These are phyloP conservation scores for Desmophyllum pertusum DNA, from an alignment of 92 coral and sea anemone species.

Conservation along the genomic window DNA sequence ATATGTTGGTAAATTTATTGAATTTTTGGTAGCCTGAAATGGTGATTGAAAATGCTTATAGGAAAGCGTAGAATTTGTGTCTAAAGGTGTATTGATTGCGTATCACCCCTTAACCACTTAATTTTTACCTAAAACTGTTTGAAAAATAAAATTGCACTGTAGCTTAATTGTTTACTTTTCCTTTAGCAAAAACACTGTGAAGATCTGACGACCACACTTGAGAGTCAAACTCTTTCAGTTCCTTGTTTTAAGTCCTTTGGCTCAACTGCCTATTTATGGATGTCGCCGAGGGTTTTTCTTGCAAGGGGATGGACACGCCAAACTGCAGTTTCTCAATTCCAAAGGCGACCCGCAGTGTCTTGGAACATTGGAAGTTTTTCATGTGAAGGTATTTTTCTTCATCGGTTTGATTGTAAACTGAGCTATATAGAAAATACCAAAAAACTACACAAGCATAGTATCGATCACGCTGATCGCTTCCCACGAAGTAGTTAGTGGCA, in stretches of 20 bases:
- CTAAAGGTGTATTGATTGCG: too few species aligned
- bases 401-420: neutral
- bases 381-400: conserved; percentile 48
- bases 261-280: conserved; percentile 42
- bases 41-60: too few species aligned
- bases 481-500: too few species aligned
- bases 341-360: conserved; percentile 29
- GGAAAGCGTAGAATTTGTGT: too few species aligned
- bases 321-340: conserved; percentile 41
- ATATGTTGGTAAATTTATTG: too few species aligned
- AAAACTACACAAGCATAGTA: too few species aligned
- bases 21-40: too few species aligned
- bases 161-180: neutral
- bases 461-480: too few species aligned
- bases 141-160: too few species aligned
- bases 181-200: conserved; percentile 47
- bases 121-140: too few species aligned
- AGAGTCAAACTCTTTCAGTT: conserved; percentile 15
- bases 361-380: conserved; percentile 52
- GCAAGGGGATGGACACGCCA: conserved; percentile 35
- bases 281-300: conserved; percentile 40
- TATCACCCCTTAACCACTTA: too few species aligned
- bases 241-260: conserved; percentile 54
- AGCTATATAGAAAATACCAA: too few species aligned
- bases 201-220: conserved; percentile 1